Evolutionary conservation across 2,797 vertebrate genomes (phyloP).

Genomic region (Sus cebifrons): DNA sequence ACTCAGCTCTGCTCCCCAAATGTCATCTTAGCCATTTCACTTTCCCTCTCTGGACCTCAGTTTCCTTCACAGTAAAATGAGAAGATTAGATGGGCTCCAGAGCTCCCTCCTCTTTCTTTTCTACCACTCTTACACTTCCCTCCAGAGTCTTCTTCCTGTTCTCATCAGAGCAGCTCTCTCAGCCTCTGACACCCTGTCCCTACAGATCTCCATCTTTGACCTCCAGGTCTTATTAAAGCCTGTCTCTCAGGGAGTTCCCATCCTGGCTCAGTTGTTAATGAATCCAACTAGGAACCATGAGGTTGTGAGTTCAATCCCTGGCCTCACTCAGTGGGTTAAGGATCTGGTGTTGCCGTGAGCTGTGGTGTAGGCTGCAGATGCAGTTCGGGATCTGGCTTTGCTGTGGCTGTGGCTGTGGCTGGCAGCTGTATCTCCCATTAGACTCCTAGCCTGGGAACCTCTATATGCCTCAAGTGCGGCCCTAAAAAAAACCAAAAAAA

Average conservation of each 20-base stretch:
- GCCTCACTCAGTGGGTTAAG: no score
- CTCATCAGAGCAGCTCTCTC: background rate
- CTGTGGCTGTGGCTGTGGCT: no score
- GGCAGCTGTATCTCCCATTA: no score
- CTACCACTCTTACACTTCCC: background rate
- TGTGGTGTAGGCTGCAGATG: no score
- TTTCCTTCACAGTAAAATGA: conserved; percentile 13
- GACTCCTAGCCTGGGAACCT: no score
- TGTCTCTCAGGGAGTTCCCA: background rate
- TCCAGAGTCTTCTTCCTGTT: background rate
- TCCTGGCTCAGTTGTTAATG: no score
- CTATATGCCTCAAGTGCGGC: no score
- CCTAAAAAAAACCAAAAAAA: no score
- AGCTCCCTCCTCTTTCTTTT: background rate
- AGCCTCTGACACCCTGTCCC: background rate
- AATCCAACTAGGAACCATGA: no score
- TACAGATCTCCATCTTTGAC: background rate
- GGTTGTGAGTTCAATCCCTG: no score
- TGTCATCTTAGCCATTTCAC: background rate
- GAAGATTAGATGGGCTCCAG: background rate
- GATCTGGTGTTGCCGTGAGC: no score
- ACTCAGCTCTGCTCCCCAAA: background rate
- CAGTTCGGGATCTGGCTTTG: no score
- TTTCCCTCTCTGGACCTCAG: background rate
- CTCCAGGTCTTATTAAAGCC: background rate